phyloP scores from a whole-genome alignment of 2,888 invertebrate genomes.

The Agrochola litura region DNA sequence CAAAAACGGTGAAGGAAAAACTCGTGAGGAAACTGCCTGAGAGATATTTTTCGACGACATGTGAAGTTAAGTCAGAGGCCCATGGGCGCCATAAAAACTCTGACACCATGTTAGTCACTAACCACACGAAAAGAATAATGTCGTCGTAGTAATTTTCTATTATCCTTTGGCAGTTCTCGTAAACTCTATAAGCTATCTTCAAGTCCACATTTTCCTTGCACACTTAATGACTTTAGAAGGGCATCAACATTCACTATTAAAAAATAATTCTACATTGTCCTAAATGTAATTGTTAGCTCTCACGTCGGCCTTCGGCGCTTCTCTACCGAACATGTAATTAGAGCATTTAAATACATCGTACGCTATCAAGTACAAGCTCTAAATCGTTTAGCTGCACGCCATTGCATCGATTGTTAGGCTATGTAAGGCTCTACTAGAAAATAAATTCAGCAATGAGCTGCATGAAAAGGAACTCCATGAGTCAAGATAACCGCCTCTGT shows the following conservation, averaged over 20 bases:
- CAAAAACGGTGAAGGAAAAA: no score
- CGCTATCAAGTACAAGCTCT: conserved; percentile 54
- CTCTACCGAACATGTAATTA: conserved; percentile 55
- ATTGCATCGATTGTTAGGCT: conserved; percentile 39
- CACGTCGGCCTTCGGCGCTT: conserved; percentile 57
- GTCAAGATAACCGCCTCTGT: neutral
- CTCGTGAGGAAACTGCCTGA: no score
- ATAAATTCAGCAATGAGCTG: conserved; percentile 4
- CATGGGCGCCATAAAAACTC: no score
- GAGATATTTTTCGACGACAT: no score
- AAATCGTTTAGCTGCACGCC: conserved; percentile 67
- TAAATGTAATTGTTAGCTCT: conserved; percentile 51
- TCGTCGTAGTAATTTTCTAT: no score
- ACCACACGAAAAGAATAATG: no score
- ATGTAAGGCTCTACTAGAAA: conserved; percentile 5
- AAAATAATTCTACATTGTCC: conserved; percentile 13
- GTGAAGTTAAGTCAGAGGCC: no score
- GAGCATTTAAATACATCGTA: conserved; percentile 60
- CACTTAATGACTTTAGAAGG: neutral
- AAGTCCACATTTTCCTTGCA: neutral
- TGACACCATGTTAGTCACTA: no score
- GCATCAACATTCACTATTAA: neutral
- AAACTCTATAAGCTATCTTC: no score
- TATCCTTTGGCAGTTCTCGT: no score
- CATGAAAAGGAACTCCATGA: neutral